A percentile compares a stretch with the other conserved stretches of the same genome.
Evolutionary conservation across 1,140 invertebrate species (phyloP).

Genomic region (Onthophagus taurus): DNA sequence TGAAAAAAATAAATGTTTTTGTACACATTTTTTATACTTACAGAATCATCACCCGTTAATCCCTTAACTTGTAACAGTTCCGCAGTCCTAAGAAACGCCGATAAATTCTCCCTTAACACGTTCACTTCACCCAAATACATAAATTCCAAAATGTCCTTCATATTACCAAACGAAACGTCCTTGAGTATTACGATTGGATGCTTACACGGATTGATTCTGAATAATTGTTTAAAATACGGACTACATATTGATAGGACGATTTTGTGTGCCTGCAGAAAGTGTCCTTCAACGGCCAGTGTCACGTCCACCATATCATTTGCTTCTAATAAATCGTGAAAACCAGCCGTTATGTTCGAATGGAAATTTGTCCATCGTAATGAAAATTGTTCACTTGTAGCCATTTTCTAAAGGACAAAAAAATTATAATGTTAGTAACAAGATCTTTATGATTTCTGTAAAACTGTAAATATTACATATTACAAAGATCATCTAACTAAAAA

Average conservation of each 20-base stretch:
- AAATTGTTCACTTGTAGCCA: conserved; percentile 44
- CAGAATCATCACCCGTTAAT: conserved; percentile 49
- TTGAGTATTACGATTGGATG: conserved; percentile 66
- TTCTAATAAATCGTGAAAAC: conserved; percentile 51
- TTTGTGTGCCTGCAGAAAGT: conserved; percentile 61
- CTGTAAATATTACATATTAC: not conserved
- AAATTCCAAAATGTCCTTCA: conserved; percentile 69
- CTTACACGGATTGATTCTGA: conserved; percentile 43
- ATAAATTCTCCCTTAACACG: conserved; percentile 77
- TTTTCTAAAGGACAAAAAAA: conserved; percentile 17
- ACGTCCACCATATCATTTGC: conserved; percentile 62
- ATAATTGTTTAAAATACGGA: conserved; percentile 63
- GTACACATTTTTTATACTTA: too few species aligned
- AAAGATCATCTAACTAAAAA: too few species aligned
- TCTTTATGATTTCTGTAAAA: not conserved
- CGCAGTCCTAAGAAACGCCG: conserved; percentile 78
- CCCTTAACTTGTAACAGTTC: conserved; percentile 82
- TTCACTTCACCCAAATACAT: conserved; percentile 87
- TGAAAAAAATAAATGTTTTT: too few species aligned
- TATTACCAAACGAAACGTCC: conserved; percentile 65
- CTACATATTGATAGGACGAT: conserved; percentile 63
- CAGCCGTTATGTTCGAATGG: conserved; percentile 51
- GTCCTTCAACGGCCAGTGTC: conserved; percentile 59
- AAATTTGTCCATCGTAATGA: conserved; percentile 59
- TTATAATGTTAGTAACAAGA: conserved; percentile 1